phyloP scores from a whole-genome alignment of 2,888 invertebrate species.

The Pharmacophagus antenor region DNA sequence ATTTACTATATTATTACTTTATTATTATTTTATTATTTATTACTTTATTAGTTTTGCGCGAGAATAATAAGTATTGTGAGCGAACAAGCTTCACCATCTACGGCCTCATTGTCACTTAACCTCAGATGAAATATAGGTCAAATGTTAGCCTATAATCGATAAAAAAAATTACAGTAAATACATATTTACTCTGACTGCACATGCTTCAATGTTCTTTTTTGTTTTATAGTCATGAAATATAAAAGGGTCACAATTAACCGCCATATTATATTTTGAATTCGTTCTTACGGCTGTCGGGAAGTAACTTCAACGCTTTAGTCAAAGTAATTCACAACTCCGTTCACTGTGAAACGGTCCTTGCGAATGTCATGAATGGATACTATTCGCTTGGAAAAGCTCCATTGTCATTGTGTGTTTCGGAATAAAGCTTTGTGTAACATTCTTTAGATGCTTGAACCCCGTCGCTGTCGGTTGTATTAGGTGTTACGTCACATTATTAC shows the following conservation, averaged over 20 bases:
- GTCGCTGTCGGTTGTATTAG: conserved; percentile 28
- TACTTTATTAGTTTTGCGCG: too few relatives aligned
- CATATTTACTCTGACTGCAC: too few relatives aligned
- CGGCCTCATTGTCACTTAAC: too few relatives aligned
- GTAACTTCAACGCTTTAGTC: conserved; percentile 27
- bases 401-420: conserved; percentile 31
- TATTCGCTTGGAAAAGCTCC: conserved; percentile 31
- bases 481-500: conserved; percentile 30
- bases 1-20: too few relatives aligned
- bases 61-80: too few relatives aligned
- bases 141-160: too few relatives aligned
- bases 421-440: conserved; percentile 31
- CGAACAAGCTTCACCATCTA: too few relatives aligned
- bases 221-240: too few relatives aligned
- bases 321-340: conserved; percentile 27
- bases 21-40: too few relatives aligned
- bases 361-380: conserved; percentile 32
- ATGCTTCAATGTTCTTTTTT: too few relatives aligned
- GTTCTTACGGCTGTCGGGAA: conserved; percentile 9
- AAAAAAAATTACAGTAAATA: too few relatives aligned
- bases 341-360: conserved; percentile 29
- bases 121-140: too few relatives aligned
- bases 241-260: neutral
- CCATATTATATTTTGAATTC: conserved; percentile 19
- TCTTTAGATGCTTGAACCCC: conserved; percentile 28